A percentile compares a stretch with the other conserved stretches of the same genome.
These are phyloP conservation scores for Nomia melanderi DNA, from an alignment of 1,140 invertebrate genomes.

Conservation along the genomic window DNA sequence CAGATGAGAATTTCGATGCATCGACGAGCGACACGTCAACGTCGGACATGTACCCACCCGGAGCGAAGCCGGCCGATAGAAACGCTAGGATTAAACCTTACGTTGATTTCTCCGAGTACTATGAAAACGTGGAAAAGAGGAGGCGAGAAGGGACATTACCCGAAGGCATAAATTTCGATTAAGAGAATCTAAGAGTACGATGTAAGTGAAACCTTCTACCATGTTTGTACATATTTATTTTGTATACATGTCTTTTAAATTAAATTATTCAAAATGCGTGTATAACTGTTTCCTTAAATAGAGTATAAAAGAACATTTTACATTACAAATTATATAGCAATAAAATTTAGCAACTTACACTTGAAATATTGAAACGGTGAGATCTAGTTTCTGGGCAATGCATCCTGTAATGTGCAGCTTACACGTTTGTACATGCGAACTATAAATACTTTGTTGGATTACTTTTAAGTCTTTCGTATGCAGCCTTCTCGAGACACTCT, in stretches of 20 bases:
- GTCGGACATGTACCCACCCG: constrained; percentile 79
- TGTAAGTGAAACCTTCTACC: background rate
- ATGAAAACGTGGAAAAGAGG: constrained; percentile 86
- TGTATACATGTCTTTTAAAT: constrained; percentile 13
- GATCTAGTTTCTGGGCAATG: background rate
- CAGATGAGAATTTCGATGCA: constrained; percentile 69
- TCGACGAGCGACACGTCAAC: constrained; percentile 75
- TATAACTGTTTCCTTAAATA: constrained; percentile 12
- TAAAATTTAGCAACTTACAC: background rate
- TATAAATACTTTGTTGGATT: constrained; percentile 85
- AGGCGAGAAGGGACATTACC: constrained; percentile 83
- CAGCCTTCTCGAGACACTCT: constrained; percentile 91
- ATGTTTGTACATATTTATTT: constrained; percentile 11
- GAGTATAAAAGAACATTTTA: background rate
- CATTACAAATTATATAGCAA: background rate
- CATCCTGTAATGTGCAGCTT: background rate
- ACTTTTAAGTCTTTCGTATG: constrained; percentile 92
- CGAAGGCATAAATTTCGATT: constrained; percentile 79
- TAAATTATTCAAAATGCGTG: constrained; percentile 10
- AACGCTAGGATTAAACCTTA: constrained; percentile 89
- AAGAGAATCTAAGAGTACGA: background rate
- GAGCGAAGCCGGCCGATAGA: constrained; percentile 73
- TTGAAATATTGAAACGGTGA: no score
- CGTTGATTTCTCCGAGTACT: constrained; percentile 93
- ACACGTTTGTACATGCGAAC: constrained; percentile 24